These are phyloP conservation scores for Oikopleura dioica DNA, from an alignment of 23 tunicate species.

Conservation along the genomic window DNA sequence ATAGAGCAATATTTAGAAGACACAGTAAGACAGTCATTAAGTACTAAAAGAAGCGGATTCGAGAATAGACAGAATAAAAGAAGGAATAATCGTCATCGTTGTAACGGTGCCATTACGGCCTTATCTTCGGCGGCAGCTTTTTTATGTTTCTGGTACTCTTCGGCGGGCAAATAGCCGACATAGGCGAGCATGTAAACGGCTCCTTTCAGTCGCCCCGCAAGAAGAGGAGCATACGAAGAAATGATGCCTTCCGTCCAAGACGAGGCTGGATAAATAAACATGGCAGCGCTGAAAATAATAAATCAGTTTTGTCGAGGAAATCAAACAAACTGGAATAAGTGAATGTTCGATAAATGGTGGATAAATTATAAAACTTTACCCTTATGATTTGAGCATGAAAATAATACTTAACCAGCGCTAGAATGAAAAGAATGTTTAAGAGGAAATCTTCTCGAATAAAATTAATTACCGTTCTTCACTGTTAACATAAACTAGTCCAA, in stretches of 20 bases:
- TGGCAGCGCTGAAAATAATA: not conserved
- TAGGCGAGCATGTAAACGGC: not conserved
- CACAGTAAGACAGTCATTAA: not conserved
- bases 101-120: no score
- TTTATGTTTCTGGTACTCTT: not conserved
- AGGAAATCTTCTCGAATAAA: no score
- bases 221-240: not conserved
- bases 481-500: slow-evolving; percentile 1
- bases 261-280: not conserved
- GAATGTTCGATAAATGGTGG: no score
- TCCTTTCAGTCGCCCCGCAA: not conserved
- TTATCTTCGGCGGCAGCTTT: not conserved
- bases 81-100: no score
- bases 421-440: no score
- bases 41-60: not conserved
- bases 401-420: no score
- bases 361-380: not conserved
- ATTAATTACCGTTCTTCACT: not conserved
- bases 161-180: not conserved
- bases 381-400: not conserved
- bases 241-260: not conserved
- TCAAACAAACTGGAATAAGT: no score
- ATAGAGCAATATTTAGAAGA: no score
- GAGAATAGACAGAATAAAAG: not conserved
- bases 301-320: not conserved